A percentile compares a stretch with the other conserved stretches of the same genome.
These are phyloP conservation scores for Drosophila navojoa DNA, from an alignment of 1,140 invertebrate genomes.

Conservation along the genomic window DNA sequence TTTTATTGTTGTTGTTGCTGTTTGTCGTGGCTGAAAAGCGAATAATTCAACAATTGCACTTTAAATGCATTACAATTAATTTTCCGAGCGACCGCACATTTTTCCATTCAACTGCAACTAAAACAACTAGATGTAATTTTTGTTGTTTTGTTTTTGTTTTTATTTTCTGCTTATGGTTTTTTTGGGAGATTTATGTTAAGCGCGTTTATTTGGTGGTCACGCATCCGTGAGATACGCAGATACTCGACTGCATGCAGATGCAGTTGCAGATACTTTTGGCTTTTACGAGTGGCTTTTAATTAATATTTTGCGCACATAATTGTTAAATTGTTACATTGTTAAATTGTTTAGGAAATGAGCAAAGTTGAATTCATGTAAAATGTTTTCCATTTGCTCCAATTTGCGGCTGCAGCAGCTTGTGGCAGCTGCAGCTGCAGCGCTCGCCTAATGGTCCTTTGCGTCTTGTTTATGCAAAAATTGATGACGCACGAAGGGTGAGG, in stretches of 20 bases:
- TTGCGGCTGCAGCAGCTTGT: constrained; percentile 51
- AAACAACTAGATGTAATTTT: constrained; percentile 49
- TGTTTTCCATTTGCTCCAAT: constrained; percentile 45
- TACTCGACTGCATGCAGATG: constrained; percentile 1
- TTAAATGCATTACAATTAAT: constrained; percentile 79
- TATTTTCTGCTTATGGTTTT: constrained; percentile 21
- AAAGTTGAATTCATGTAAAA: constrained; percentile 35
- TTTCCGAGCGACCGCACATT: constrained; percentile 72
- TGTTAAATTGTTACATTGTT: constrained; percentile 63
- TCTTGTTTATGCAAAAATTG: constrained; percentile 74
- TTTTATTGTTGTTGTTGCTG: constrained; percentile 6
- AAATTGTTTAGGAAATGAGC: constrained; percentile 62
- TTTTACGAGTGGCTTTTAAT: constrained; percentile 62
- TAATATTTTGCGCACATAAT: constrained; percentile 65
- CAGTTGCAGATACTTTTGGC: background rate
- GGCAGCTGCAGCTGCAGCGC: constrained; percentile 29
- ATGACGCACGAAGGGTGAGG: constrained; percentile 62
- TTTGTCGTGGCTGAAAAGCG: constrained; percentile 8
- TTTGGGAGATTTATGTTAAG: constrained; percentile 66
- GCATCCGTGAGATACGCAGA: constrained; percentile 51
- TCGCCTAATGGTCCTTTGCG: constrained; percentile 71
- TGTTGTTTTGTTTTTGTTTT: constrained; percentile 26
- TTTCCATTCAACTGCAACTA: constrained; percentile 54
- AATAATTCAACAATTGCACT: constrained; percentile 66
- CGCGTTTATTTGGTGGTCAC: constrained; percentile 77